phyloP scores from a whole-genome alignment of 1,140 invertebrate genomes.

The Zaprionus kolodkinae region DNA sequence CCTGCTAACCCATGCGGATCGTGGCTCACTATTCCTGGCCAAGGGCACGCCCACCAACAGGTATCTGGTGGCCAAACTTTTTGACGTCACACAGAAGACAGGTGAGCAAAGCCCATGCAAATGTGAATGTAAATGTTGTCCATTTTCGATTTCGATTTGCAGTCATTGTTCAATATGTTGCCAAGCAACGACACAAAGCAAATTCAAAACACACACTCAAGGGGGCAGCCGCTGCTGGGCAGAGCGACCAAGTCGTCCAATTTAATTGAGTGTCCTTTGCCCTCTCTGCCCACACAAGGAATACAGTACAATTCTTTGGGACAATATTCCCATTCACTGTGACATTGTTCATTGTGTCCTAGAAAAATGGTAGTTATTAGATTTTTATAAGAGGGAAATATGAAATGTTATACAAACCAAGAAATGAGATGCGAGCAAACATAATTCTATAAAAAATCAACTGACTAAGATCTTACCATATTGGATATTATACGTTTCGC shows the following conservation, averaged over 20 bases:
- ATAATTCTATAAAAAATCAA: no score
- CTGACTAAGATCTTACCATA: no score
- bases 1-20: conserved; percentile 93
- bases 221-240: not conserved
- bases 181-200: conserved; percentile 23
- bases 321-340: not conserved
- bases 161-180: conserved; percentile 37
- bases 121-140: conserved; percentile 19
- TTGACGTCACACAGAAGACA: conserved; percentile 95
- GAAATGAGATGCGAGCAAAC: no score
- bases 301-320: not conserved
- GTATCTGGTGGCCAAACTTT: conserved; percentile 95
- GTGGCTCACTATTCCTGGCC: conserved; percentile 94
- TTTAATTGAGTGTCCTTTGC: not conserved
- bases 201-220: not conserved
- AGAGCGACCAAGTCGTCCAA: not conserved
- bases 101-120: conserved; percentile 84
- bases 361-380: not conserved
- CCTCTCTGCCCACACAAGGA: not conserved
- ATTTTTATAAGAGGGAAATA: not conserved
- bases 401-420: no score
- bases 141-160: conserved; percentile 16
- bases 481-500: no score
- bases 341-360: no score
- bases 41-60: conserved; percentile 90